These are phyloP conservation scores for Rana temporaria DNA, from an alignment of 2,113 vertebrate species.

Conservation along the genomic window DNA sequence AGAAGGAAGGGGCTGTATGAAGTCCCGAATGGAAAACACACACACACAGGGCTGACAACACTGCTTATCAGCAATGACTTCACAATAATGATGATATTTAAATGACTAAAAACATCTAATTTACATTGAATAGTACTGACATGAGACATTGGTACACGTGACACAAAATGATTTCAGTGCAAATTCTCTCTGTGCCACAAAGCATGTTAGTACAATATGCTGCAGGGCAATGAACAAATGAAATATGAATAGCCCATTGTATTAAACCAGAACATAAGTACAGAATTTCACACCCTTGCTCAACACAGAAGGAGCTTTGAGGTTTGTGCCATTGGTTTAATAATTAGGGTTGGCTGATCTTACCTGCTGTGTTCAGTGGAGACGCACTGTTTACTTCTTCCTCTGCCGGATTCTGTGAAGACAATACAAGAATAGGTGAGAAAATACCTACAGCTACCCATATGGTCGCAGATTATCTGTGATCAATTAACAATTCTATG, in stretches of 20 bases:
- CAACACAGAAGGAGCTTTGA: not conserved
- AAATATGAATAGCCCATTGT: slow-evolving; percentile 20
- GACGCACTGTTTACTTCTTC: slow-evolving; percentile 59
- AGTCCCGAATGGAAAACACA: too few relatives aligned
- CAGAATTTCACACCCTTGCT: slow-evolving; percentile 2
- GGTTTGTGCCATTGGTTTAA: not conserved
- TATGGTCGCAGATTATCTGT: not conserved
- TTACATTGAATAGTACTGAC: too few relatives aligned
- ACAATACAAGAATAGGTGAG: slow-evolving; percentile 48
- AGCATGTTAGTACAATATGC: too few relatives aligned
- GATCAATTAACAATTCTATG: too few relatives aligned
- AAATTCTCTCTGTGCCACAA: too few relatives aligned
- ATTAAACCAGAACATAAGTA: not conserved
- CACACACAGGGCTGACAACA: too few relatives aligned
- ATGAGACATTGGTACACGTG: too few relatives aligned
- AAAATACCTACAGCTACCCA: not conserved
- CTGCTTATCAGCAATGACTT: too few relatives aligned
- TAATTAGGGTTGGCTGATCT: slow-evolving; percentile 10
- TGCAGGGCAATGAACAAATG: not conserved
- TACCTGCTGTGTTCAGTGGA: slow-evolving; percentile 68
- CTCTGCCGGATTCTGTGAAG: slow-evolving; percentile 62
- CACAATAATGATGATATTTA: too few relatives aligned
- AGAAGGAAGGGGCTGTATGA: too few relatives aligned
- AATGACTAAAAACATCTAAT: too few relatives aligned
- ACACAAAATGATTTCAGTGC: too few relatives aligned